Conservation (phyloP, 1,140 invertebrate species). For the Asobara japonica region DNA sequence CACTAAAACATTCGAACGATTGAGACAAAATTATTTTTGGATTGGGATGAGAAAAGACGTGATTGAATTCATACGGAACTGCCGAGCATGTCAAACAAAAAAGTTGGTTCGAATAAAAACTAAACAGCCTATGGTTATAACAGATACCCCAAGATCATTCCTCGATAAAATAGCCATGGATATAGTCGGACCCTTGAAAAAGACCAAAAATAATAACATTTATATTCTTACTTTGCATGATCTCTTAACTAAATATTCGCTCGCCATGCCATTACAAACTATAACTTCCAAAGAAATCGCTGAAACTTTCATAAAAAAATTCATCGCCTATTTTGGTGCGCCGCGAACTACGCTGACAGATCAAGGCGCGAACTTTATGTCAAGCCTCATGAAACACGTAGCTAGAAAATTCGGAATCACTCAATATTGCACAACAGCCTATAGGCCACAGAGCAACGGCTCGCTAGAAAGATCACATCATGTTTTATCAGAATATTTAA, state of each 20-base stretch:
- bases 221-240: not conserved
- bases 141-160: not conserved
- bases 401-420: conserved; percentile 43
- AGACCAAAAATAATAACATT: not conserved
- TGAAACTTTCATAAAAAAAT: not conserved
- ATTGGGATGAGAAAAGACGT: conserved; percentile 4
- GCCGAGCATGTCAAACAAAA: conserved; percentile 13
- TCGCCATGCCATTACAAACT: not conserved
- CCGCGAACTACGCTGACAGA: conserved; percentile 45
- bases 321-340: conserved; percentile 41
- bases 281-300: not conserved
- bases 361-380: conserved; percentile 46
- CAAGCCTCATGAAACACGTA: conserved; percentile 38
- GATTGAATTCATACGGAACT: conserved; percentile 9
- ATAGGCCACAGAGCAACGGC: conserved; percentile 45
- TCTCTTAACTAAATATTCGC: not conserved
- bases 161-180: conserved; percentile 1
- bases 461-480: conserved; percentile 44
- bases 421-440: conserved; percentile 42
- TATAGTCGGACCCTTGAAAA: not conserved
- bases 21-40: conserved; percentile 25
- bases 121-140: no score
- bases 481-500: conserved; percentile 43
- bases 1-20: conserved; percentile 13
- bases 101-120: not conserved